phyloP scores from a whole-genome alignment of 2,888 invertebrate species.

The Aspidiotus destructor region DNA sequence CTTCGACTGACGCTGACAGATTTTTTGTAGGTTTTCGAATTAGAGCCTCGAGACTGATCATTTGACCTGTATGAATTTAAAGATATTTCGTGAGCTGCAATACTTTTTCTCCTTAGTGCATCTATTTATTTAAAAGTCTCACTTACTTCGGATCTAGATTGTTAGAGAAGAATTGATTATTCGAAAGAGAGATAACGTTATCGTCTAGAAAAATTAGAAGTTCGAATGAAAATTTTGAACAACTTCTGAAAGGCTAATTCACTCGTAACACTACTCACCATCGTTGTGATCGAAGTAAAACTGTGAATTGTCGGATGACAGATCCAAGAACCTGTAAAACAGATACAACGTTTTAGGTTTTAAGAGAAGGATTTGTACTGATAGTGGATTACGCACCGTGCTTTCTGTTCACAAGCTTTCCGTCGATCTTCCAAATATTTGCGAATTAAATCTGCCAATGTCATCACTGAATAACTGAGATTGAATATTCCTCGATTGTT shows the following conservation, averaged over 20 bases:
- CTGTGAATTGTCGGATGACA: not conserved
- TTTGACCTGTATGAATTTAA: not conserved
- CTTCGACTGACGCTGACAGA: not conserved
- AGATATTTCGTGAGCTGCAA: too few relatives aligned
- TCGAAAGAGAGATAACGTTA: not conserved
- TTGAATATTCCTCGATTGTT: not conserved
- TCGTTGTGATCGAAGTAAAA: not conserved
- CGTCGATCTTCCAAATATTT: slow-evolving; percentile 24
- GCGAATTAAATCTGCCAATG: slow-evolving; percentile 21
- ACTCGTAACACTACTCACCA: not conserved
- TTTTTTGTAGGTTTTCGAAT: not conserved
- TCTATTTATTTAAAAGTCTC: not conserved
- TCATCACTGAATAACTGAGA: slow-evolving; percentile 10
- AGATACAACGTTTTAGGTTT: not conserved
- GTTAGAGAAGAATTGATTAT: slow-evolving; percentile 5
- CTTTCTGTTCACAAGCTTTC: slow-evolving; percentile 23
- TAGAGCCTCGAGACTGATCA: not conserved
- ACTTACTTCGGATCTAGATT: slow-evolving; percentile 7
- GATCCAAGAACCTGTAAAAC: not conserved
- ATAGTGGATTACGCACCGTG: not conserved
- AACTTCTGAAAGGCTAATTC: not conserved
- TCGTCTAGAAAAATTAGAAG: not conserved
- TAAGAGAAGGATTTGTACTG: too few relatives aligned
- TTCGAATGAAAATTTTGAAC: not conserved
- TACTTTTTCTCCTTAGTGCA: too few relatives aligned